Conservation (phyloP, 2,888 invertebrate genomes). For the Latrodectus hesperus region DNA sequence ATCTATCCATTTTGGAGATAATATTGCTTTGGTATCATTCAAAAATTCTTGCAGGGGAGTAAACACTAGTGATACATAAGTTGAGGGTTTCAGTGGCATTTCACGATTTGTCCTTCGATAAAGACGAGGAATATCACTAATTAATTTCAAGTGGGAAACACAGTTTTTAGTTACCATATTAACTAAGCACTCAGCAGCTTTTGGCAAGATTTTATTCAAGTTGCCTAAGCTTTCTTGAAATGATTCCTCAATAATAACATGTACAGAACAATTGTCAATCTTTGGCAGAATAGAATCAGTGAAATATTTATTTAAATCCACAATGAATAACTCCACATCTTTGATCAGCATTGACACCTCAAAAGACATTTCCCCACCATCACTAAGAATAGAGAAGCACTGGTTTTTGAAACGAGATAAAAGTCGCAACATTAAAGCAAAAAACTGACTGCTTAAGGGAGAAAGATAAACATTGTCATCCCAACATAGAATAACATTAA, state of each 20-base stretch:
- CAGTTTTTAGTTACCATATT: constrained; percentile 62
- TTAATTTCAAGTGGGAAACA: constrained; percentile 75
- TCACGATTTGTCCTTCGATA: constrained; percentile 94
- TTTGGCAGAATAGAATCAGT: neutral
- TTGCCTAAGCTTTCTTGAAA: constrained; percentile 8
- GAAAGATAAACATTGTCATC: constrained; percentile 85
- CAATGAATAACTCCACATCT: constrained; percentile 23
- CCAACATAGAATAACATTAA: constrained; percentile 80
- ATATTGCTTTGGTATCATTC: constrained; percentile 69
- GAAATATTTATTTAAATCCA: neutral
- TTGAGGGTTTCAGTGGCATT: constrained; percentile 86
- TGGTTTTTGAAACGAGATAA: constrained; percentile 87
- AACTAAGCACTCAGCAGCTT: constrained; percentile 39
- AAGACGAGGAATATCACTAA: constrained; percentile 93
- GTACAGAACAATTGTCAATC: neutral
- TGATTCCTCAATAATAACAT: neutral
- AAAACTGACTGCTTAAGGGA: constrained; percentile 81
- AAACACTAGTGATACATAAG: constrained; percentile 83
- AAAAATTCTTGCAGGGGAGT: constrained; percentile 80
- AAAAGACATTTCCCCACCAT: neutral
- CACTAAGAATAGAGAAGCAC: constrained; percentile 75
- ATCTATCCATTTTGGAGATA: constrained; percentile 73
- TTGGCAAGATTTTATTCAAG: constrained; percentile 10
- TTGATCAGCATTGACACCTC: constrained; percentile 28
- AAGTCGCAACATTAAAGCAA: constrained; percentile 90